Conservation (phyloP, 2,113 vertebrate genomes). For the Myrmophylax atrothorax region DNA sequence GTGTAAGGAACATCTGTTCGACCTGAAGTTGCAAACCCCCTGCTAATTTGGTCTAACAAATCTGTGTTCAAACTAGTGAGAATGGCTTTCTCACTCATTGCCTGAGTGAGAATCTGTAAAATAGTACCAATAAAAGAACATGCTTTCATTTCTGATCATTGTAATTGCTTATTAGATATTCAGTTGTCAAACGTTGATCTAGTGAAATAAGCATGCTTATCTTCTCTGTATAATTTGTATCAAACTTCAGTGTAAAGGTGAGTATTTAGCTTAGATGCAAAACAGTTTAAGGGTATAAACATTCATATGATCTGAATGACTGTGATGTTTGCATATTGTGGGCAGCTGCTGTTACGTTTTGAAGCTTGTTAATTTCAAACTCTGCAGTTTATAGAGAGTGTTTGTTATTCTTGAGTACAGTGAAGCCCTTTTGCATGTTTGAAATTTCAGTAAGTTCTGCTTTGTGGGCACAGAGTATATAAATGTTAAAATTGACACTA, state of each 20-base stretch:
- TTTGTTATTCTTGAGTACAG: not conserved
- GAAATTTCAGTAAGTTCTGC: not conserved
- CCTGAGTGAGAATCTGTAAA: conserved; percentile 39
- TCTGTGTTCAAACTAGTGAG: conserved; percentile 58
- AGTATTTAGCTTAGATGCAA: not conserved
- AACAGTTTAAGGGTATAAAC: not conserved
- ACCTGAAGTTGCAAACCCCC: conserved; percentile 74
- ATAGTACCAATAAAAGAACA: conserved; percentile 16
- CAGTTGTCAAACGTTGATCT: not conserved
- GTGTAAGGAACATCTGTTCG: conserved; percentile 79
- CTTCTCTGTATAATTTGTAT: not conserved
- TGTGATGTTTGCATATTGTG: not conserved
- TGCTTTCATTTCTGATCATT: conserved; percentile 6
- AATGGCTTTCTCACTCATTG: conserved; percentile 52
- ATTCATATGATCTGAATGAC: not conserved
- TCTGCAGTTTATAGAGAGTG: not conserved
- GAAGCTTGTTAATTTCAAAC: not conserved
- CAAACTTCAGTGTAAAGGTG: not conserved
- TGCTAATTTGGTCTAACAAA: conserved; percentile 69
- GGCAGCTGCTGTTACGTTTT: not conserved
- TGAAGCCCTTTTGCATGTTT: not conserved
- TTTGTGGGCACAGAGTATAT: not conserved
- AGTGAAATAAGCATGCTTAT: conserved; percentile 9
- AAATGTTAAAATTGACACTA: not conserved
- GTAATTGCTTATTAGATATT: conserved; percentile 3